Base-by-base conservation (phyloP, 2,113 vertebrate genomes). In the Alligator mississippiensis region DNA sequence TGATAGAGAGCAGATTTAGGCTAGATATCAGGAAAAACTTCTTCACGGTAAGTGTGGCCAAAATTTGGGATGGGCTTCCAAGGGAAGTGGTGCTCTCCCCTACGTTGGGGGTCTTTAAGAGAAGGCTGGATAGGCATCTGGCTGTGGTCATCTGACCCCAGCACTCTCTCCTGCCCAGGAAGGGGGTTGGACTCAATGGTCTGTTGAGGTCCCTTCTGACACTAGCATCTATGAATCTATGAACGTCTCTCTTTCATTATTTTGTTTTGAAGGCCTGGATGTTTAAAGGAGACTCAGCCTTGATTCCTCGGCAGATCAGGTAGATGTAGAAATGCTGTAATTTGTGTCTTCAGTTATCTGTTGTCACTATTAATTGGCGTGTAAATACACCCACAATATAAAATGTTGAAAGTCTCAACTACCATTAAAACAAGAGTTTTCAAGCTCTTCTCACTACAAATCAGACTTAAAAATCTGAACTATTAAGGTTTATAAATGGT, bases 221-320 rank as follows among this genome's bases (percentile, higher is more conserved):
- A 7, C 47, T 47, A 47, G 47, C 47, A 47, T 8, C 38, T 38
- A 38, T 38, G 27, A 14, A 83, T 92, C 85, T 76, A 76, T 0
- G 54, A 61, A 13, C 91, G 79, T 90, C 63, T 76, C 91, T 85
- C 68, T 55, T 91, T 96, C 61, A 47, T 4, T 84, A 75, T 27
- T 64, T 62, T 28, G 5, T 87, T 47, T 80, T 80, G 68, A 61
- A 27, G 74, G 79, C 27, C 15, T 77, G 81, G 38, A 55, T 80
- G 93, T 89, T 77, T 91, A 77, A 77, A 80, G 83, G 9, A 10
- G 18, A 68, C 6, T 77, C 30, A 90, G 90, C 82, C 66, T 16
- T 12, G 85, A 0, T 1, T 90, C 18, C 30, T 59, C 34, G 55
- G 72, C 3, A 28, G 59, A 34, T 86, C 27, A 76, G 62, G 54